These are phyloP conservation scores for Vollenhovia emeryi DNA, from an alignment of 1,140 invertebrate species.

Conservation along the genomic window DNA sequence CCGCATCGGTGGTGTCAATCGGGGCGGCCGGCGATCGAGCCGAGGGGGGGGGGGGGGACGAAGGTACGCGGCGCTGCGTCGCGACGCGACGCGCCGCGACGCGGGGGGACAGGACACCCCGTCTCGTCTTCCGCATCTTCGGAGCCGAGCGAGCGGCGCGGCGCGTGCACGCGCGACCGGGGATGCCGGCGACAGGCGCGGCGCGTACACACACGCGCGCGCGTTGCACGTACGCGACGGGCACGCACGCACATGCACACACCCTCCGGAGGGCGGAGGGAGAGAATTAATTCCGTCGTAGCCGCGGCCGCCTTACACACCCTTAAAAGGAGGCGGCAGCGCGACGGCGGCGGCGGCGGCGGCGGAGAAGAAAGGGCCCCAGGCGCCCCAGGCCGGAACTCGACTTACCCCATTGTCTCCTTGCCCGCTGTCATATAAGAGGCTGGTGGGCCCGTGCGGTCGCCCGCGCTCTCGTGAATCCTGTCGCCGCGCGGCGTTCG, in stretches of 20 bases:
- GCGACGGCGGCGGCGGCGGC: background rate
- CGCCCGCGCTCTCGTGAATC: conserved; percentile 74
- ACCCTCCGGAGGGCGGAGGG: background rate
- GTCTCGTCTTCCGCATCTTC: conserved; percentile 24
- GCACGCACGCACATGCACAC: background rate
- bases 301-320: conserved; percentile 65
- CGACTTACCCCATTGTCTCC: conserved; percentile 83
- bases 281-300: conserved; percentile 46
- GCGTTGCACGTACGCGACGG: too few species aligned
- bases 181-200: conserved; percentile 43
- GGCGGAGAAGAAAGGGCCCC: too few species aligned
- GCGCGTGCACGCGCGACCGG: conserved; percentile 19
- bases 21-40: conserved; percentile 8
- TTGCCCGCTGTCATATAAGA: conserved; percentile 83
- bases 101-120: too few species aligned
- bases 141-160: background rate
- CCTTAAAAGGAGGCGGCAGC: conserved; percentile 77
- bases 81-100: background rate
- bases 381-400: conserved; percentile 39
- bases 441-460: conserved; percentile 65
- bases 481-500: conserved; percentile 13
- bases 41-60: background rate
- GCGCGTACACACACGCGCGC: background rate
- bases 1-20: conserved; percentile 35
- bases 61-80: background rate